Conservation (phyloP, 2,113 vertebrate genomes). For the Oncorhynchus clarkii region DNA sequence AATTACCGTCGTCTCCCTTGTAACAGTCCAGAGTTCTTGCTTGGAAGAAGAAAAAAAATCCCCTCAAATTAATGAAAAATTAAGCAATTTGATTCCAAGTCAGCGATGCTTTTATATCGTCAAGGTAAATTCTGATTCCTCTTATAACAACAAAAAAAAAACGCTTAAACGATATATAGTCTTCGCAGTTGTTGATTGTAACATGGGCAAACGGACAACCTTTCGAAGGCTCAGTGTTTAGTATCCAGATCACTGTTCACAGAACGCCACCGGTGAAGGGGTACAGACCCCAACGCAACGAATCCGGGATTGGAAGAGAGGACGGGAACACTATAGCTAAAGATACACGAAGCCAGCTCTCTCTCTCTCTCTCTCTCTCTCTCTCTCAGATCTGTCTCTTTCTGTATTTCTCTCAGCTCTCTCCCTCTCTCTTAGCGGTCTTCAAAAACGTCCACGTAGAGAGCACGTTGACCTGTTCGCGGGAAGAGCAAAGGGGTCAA, state of each 20-base stretch:
- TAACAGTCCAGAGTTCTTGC: conserved; percentile 28
- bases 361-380: background rate
- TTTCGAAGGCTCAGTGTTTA: conserved; percentile 48
- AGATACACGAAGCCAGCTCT: background rate
- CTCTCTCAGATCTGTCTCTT: conserved; percentile 23
- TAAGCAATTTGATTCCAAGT: conserved; percentile 19
- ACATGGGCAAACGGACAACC: background rate
- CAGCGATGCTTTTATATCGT: conserved; percentile 15
- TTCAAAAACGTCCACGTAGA: conserved; percentile 55
- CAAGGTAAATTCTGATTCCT: background rate
- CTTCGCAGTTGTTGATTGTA: background rate
- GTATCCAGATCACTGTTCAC: conserved; percentile 63
- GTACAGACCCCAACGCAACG: conserved; percentile 46
- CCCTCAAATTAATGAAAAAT: conserved; percentile 8
- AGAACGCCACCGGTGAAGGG: conserved; percentile 16
- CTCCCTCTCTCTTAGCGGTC: conserved; percentile 42
- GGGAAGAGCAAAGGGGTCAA: conserved; percentile 49
- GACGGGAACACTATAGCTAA: too few species aligned
- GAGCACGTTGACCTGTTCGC: conserved; percentile 39
- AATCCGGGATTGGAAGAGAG: conserved; percentile 53
- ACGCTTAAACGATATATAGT: background rate
- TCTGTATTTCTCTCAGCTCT: background rate
- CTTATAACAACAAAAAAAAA: background rate
- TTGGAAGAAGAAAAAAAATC: conserved; percentile 17
- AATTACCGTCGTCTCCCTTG: conserved; percentile 11